phyloP scores from a whole-genome alignment of 2,113 vertebrate species.

The Brevimyrus niger region DNA sequence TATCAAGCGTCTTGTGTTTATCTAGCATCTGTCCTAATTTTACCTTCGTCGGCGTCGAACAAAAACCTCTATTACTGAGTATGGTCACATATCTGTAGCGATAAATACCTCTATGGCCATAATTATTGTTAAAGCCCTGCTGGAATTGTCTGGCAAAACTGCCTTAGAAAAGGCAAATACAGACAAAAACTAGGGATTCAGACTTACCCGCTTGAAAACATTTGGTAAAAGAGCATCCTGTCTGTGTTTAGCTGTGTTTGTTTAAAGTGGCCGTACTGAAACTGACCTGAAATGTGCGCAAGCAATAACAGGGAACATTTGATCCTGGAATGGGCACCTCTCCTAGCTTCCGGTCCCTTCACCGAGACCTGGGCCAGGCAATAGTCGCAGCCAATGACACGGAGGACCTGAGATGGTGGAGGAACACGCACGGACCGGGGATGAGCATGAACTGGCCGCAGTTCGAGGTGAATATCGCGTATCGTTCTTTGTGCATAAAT shows the following conservation, averaged over 20 bases:
- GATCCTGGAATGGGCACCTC: not conserved
- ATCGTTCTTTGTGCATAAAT: not conserved
- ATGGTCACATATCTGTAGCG: not conserved
- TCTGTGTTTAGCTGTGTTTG: not conserved
- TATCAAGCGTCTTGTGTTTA: not conserved
- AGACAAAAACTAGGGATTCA: not conserved
- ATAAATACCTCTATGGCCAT: not conserved
- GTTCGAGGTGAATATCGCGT: slow-evolving; percentile 72
- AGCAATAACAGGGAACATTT: not conserved
- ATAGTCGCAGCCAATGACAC: slow-evolving; percentile 73
- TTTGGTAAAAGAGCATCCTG: not conserved
- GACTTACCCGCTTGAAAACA: not conserved
- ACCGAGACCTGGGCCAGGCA: slow-evolving; percentile 76
- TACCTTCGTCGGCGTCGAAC: not conserved
- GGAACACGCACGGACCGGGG: slow-evolving; percentile 85
- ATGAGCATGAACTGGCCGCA: slow-evolving; percentile 98
- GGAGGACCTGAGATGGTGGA: slow-evolving; percentile 95
- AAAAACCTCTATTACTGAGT: not conserved
- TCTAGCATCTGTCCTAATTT: not conserved
- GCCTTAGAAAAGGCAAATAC: not conserved
- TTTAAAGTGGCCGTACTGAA: not conserved
- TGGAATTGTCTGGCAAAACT: not conserved
- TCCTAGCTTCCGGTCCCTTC: slow-evolving; percentile 73
- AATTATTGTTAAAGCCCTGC: not conserved
- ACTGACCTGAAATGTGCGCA: not conserved